phyloP scores from a whole-genome alignment of 2,797 vertebrate species.

The Philypnodon macrostomus region DNA sequence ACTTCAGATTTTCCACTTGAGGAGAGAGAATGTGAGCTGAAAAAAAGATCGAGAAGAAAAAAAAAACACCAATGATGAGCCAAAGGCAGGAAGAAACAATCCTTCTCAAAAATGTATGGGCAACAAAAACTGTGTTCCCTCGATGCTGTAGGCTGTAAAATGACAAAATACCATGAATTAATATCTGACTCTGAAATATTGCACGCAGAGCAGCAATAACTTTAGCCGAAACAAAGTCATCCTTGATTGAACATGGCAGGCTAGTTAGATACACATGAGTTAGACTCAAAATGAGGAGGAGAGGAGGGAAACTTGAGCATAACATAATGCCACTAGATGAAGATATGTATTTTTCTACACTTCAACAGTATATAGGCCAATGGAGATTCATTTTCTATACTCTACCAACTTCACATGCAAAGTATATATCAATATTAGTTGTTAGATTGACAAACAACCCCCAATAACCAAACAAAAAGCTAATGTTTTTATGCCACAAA shows the following conservation, averaged over 20 bases:
- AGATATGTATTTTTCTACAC: too few relatives aligned
- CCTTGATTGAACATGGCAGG: slow-evolving; percentile 28
- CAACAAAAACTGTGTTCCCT: slow-evolving; percentile 30
- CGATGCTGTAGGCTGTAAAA: slow-evolving; percentile 6
- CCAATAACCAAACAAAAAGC: too few relatives aligned
- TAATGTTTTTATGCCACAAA: too few relatives aligned
- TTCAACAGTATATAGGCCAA: too few relatives aligned
- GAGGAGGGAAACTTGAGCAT: too few relatives aligned
- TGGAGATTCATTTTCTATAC: too few relatives aligned
- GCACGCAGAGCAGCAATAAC: slow-evolving; percentile 3
- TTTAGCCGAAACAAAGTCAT: slow-evolving; percentile 26
- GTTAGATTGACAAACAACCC: too few relatives aligned
- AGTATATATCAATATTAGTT: too few relatives aligned
- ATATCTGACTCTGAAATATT: slow-evolving; percentile 13
- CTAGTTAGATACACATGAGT: slow-evolving; percentile 36
- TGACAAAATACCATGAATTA: slow-evolving; percentile 10
- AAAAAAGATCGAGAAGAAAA: slow-evolving; percentile 34
- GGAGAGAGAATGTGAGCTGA: slow-evolving; percentile 53
- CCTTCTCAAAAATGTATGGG: slow-evolving; percentile 10
- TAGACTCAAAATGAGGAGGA: background rate
- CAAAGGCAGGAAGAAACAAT: slow-evolving; percentile 26
- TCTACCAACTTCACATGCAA: too few relatives aligned
- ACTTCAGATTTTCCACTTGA: slow-evolving; percentile 82
- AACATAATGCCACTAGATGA: too few relatives aligned
- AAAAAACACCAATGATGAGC: slow-evolving; percentile 24